Evolutionary conservation across 2,888 invertebrate genomes (phyloP).

Genomic region (Tachina fera): DNA sequence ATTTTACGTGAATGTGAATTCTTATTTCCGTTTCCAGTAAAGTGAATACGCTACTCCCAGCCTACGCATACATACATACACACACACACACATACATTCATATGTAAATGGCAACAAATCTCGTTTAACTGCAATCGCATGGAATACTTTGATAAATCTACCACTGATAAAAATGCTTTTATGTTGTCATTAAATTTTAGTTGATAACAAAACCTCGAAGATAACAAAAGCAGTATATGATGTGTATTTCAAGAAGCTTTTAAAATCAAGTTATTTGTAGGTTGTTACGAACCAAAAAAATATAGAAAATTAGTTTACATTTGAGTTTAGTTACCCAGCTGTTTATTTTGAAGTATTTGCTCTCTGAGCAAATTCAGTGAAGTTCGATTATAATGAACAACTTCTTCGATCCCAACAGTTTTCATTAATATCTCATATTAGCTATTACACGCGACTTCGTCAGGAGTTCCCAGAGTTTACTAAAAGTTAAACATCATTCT

Average conservation of each 20-base stretch:
- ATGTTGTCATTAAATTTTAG: slow-evolving; percentile 7
- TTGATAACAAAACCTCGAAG: slow-evolving; percentile 14
- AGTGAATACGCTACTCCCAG: no score
- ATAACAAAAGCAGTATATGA: not conserved
- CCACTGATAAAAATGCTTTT: slow-evolving; percentile 21
- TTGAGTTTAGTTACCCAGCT: no score
- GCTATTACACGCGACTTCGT: no score
- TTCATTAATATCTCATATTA: no score
- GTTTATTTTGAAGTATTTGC: no score
- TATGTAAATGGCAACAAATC: not conserved
- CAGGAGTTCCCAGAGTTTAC: no score
- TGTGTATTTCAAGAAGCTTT: not conserved
- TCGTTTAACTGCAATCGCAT: not conserved
- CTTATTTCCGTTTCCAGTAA: no score
- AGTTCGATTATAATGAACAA: no score
- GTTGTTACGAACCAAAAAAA: not conserved
- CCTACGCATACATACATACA: not conserved
- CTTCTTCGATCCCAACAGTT: no score
- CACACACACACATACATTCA: not conserved
- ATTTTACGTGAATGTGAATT: no score
- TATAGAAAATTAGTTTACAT: not conserved
- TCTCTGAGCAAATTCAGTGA: no score
- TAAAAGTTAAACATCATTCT: no score
- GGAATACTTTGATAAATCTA: slow-evolving; percentile 23
- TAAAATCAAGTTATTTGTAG: not conserved